Percentiles rank a stretch among this genome's conserved stretches.
Evolutionary conservation across 2,797 vertebrate species (phyloP).

Genomic region (Microctenopoma lineatum): DNA sequence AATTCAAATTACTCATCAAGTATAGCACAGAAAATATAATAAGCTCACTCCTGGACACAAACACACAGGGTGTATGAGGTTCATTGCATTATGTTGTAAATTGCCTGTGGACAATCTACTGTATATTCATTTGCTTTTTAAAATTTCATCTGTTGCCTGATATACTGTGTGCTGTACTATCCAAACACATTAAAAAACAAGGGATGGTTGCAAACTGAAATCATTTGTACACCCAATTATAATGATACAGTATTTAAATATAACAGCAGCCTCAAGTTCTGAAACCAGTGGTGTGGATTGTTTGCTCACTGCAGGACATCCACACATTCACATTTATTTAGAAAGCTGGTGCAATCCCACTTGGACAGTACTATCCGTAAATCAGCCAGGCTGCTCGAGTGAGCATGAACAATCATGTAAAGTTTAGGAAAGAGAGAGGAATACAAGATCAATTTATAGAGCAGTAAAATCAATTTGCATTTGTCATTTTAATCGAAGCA

Average conservation of each 20-base stretch:
- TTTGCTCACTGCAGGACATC: background rate
- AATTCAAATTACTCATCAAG: constrained; percentile 58
- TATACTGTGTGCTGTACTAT: background rate
- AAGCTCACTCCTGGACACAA: constrained; percentile 31
- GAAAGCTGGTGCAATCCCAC: background rate
- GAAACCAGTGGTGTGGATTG: background rate
- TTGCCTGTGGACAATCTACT: background rate
- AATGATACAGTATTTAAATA: background rate
- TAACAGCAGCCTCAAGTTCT: background rate
- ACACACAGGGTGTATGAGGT: constrained; percentile 15
- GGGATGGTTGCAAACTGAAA: background rate
- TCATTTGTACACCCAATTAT: background rate
- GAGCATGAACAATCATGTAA: background rate
- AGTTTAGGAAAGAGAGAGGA: background rate
- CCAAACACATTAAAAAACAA: background rate
- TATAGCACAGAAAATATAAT: constrained; percentile 39
- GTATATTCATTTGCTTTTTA: constrained; percentile 20
- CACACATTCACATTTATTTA: background rate
- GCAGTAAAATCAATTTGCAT: constrained; percentile 8
- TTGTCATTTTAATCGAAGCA: constrained; percentile 24
- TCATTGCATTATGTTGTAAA: constrained; percentile 1
- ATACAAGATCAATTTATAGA: constrained; percentile 5
- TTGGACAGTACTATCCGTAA: background rate
- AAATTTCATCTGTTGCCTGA: background rate
- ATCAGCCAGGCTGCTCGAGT: background rate